Conservation (phyloP, 30 jellyfish, hydroid and myxozoan genomes). For the Hydractinia symbiolongicarpus region DNA sequence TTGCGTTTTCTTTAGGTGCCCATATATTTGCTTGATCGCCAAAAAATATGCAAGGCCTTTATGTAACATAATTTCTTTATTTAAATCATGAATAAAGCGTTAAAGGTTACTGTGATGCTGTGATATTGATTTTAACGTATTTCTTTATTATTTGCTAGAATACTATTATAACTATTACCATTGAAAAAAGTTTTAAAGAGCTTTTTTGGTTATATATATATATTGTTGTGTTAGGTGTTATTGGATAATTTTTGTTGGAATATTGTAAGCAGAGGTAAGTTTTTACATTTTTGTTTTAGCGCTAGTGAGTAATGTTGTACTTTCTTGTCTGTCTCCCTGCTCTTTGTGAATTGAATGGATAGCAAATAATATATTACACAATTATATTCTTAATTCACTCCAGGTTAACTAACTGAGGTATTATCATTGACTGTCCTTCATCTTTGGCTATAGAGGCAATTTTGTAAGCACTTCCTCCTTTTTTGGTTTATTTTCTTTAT, state of each 20-base stretch:
- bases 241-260: no score
- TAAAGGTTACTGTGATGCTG: background rate
- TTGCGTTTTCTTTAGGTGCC: background rate
- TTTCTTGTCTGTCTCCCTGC: background rate
- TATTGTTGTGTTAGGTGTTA: background rate
- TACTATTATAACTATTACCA: background rate
- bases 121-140: background rate
- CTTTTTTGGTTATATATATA: background rate
- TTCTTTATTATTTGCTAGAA: background rate
- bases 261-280: no score
- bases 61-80: background rate
- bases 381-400: background rate
- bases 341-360: background rate
- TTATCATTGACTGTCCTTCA: no score
- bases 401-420: no score
- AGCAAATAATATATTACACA: no score
- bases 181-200: background rate
- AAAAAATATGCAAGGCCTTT: background rate
- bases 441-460: no score
- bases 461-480: background rate
- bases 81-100: background rate
- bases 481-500: no score
- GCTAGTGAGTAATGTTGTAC: no score
- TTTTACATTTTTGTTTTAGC: no score
- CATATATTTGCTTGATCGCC: background rate